Evolutionary conservation across 2,888 invertebrate genomes (phyloP), one percentile per base, ranked within the genome.

Genomic region (Acanthosepion esculentum): DNA sequence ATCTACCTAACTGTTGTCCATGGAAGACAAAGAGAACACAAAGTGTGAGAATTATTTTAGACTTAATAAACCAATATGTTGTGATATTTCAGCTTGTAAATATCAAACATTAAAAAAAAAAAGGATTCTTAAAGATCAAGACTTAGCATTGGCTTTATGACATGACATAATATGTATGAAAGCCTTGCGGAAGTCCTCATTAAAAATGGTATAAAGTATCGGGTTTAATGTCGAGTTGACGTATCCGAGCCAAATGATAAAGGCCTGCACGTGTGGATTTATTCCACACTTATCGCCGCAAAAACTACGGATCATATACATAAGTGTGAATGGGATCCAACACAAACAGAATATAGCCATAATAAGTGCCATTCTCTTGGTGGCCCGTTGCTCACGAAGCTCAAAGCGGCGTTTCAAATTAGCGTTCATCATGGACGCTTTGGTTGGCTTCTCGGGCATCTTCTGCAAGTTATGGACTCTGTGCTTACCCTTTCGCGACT

Each of bases 301-400:
- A 94, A 97, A 96, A 92, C 97, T 97, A 78, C 97, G 95, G 48
- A 97, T 96, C 20, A 97, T 96, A 95, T 97, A 97, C 96, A 97
- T 97, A 94, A 97, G 96, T n/a, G 97, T 96, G 96, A 97, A 97
- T 33, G 97, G 97, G 95, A 97, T 96, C 97, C 97, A 97, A 95
- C 97, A 97, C 41, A 97, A 96, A 91, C 97, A 96, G 95, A 97
- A 97, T 95, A 96, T 97, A 2, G 97, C 97, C 96, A 97, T 97
- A 94, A 97, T 97, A 94, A 97, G 96, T 33, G 97, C 97, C 97
- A 97, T 97, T 15, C 97, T 96, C 95, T 97, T 97, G 33, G 97
- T 97, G 92, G 97, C 97, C 53, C 97, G 95, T 94, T 97, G 96
- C 95, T 97, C 97, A 5, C 97, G 95, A 91, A 97, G 95, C 94